Evolutionary conservation across 2,888 invertebrate genomes (phyloP).

Genomic region (Steromphala cineraria): DNA sequence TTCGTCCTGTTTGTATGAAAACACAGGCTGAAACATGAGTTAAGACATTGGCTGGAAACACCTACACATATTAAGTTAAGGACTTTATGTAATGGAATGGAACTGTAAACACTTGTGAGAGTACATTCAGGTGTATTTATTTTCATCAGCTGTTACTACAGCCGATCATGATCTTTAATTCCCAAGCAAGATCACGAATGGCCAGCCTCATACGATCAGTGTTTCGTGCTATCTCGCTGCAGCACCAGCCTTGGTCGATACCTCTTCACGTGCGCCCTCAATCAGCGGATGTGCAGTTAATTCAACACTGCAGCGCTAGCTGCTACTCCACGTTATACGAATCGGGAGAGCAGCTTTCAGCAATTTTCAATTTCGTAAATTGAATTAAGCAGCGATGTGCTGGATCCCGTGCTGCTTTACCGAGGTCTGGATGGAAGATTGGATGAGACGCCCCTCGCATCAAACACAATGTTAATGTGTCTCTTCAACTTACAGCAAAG

Average conservation of each 20-base stretch:
- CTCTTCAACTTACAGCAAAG: too few relatives aligned
- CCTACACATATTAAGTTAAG: too few relatives aligned
- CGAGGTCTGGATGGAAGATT: neutral
- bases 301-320: neutral
- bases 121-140: neutral
- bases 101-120: neutral
- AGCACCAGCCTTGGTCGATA: neutral
- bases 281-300: constrained; percentile 13
- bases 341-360: neutral
- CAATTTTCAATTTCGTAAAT: constrained; percentile 14
- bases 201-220: neutral
- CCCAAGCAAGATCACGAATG: neutral
- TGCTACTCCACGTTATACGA: neutral
- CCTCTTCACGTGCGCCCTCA: neutral
- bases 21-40: neutral
- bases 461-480: too few relatives aligned
- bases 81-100: too few relatives aligned
- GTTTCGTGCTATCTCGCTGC: neutral
- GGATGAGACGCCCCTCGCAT: too few relatives aligned
- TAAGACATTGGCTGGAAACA: neutral
- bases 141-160: constrained; percentile 1
- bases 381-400: neutral
- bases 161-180: constrained; percentile 10
- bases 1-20: neutral
- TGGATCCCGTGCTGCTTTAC: too few relatives aligned